A percentile compares a stretch with the other conserved stretches of the same genome.
Conservation (phyloP, 2,797 vertebrate genomes). For the Lepidocolaptes lacrymiger region DNA sequence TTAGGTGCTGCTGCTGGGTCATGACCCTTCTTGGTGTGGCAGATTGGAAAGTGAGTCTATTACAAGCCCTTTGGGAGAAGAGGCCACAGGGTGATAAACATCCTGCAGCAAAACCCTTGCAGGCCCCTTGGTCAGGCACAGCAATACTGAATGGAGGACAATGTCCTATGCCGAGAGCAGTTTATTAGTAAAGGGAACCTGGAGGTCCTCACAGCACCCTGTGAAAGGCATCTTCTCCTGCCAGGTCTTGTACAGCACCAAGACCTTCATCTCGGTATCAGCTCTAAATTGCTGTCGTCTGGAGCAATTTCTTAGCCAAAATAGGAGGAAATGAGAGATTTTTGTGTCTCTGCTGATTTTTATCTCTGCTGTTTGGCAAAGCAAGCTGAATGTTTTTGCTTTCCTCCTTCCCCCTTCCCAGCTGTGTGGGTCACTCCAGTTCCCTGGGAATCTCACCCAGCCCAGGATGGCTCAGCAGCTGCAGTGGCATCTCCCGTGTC, state of each 20-base stretch:
- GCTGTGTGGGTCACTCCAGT: not conserved
- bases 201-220: not conserved
- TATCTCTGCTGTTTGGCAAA: conserved; percentile 43
- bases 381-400: not conserved
- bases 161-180: not conserved
- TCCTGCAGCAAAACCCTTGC: not conserved
- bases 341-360: conserved; percentile 48
- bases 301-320: conserved; percentile 43
- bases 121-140: not conserved
- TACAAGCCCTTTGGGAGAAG: accelerated
- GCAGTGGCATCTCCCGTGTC: not conserved
- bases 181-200: not conserved
- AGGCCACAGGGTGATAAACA: not conserved
- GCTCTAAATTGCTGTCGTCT: conserved; percentile 58
- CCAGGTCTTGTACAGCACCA: not conserved
- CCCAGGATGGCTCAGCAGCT: not conserved
- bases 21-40: not conserved
- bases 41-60: not conserved
- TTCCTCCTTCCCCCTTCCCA: conserved; percentile 2
- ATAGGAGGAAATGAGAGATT: conserved; percentile 51
- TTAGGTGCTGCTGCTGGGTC: not conserved
- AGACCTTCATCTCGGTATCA: not conserved
- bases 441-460: not conserved
- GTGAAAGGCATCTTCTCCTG: not conserved
- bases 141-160: accelerated